A percentile compares a stretch with the other conserved stretches of the same genome.
These are phyloP conservation scores for Catharus minimus DNA, from an alignment of 2,113 vertebrate genomes.

Conservation along the genomic window DNA sequence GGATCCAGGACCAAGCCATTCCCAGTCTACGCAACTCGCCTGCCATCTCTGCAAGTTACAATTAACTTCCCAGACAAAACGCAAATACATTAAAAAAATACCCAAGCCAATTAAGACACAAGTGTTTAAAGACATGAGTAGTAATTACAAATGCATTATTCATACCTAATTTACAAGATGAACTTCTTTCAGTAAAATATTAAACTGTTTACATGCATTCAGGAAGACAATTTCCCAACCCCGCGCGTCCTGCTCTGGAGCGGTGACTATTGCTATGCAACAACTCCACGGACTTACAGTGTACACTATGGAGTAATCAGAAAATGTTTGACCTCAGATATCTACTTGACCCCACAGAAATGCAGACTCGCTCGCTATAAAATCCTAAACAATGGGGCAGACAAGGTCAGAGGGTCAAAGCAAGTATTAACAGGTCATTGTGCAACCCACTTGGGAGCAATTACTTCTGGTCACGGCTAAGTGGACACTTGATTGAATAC, in stretches of 20 bases:
- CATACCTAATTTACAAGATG: constrained; percentile 83
- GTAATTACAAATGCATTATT: constrained; percentile 84
- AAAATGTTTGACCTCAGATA: constrained; percentile 84
- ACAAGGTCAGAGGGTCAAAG: constrained; percentile 97
- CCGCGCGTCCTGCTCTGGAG: constrained; percentile 54
- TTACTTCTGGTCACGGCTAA: constrained; percentile 99
- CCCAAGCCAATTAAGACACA: constrained; percentile 79
- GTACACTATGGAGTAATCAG: constrained; percentile 72
- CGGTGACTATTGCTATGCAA: constrained; percentile 59
- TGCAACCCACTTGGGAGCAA: constrained; percentile 99
- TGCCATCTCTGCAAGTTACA: constrained; percentile 55
- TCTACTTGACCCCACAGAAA: constrained; percentile 91
- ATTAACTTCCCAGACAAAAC: constrained; percentile 73
- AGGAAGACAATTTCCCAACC: constrained; percentile 72
- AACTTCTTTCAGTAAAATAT: constrained; percentile 82
- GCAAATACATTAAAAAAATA: constrained; percentile 74
- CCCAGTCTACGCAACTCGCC: neutral
- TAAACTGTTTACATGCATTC: constrained; percentile 83
- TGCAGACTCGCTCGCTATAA: constrained; percentile 85
- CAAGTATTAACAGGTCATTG: constrained; percentile 98
- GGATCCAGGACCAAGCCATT: neutral
- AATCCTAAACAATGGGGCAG: constrained; percentile 93
- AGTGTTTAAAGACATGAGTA: constrained; percentile 80
- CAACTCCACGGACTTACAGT: constrained; percentile 63
- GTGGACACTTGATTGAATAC: constrained; percentile 99